A percentile compares a stretch with the other conserved stretches of the same genome.
Conservation (phyloP, 1,140 invertebrate genomes). For the Aleiodes sp. region DNA sequence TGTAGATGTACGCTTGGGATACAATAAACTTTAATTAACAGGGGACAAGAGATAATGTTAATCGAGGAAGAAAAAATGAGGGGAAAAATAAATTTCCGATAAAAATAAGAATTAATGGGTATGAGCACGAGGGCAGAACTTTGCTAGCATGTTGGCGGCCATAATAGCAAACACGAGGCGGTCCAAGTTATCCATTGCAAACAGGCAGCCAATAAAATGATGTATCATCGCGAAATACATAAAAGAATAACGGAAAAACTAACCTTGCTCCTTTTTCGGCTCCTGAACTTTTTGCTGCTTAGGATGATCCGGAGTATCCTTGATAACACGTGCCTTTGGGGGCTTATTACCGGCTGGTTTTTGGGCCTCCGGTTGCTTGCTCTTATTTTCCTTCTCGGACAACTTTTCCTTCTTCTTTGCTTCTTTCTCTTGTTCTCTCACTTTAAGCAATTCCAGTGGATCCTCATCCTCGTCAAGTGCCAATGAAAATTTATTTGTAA, state of each 20-base stretch:
- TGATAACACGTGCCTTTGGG: constrained; percentile 71
- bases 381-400: constrained; percentile 87
- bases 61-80: too few relatives aligned
- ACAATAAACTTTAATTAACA: too few relatives aligned
- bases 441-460: constrained; percentile 86
- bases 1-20: too few relatives aligned
- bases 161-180: constrained; percentile 23
- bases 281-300: constrained; percentile 55
- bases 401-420: constrained; percentile 84
- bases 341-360: constrained; percentile 64
- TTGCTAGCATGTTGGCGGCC: constrained; percentile 18
- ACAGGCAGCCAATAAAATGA: neutral
- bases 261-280: constrained; percentile 75
- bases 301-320: constrained; percentile 75
- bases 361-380: constrained; percentile 70
- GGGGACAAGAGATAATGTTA: too few relatives aligned
- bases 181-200: neutral
- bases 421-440: constrained; percentile 81
- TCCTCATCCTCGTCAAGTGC: constrained; percentile 90
- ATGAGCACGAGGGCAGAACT: neutral
- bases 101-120: neutral
- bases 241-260: constrained; percentile 53
- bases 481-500: constrained; percentile 91
- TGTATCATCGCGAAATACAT: constrained; percentile 2
- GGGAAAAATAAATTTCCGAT: too few relatives aligned